These are phyloP conservation scores for Endomychus coccineus DNA, from an alignment of 2,888 invertebrate species.

Conservation along the genomic window DNA sequence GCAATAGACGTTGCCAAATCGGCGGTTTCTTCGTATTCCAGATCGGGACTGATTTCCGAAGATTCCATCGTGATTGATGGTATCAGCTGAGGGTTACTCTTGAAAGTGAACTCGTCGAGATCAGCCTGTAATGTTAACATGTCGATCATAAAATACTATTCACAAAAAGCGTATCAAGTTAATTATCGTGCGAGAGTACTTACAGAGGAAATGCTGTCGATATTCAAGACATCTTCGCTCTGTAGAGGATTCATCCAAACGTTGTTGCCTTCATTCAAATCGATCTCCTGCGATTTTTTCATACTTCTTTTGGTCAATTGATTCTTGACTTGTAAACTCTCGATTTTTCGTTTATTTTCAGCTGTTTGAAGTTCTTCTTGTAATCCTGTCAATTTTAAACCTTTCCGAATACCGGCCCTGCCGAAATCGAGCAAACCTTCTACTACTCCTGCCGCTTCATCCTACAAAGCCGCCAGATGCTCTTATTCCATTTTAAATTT, in stretches of 20 bases:
- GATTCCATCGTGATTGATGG: slow-evolving; percentile 27
- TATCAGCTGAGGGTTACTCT: too few species aligned
- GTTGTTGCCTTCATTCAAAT: too few species aligned
- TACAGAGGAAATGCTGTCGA: too few species aligned
- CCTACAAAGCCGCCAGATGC: slow-evolving; percentile 39
- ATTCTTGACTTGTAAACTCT: not conserved
- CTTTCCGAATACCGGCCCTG: slow-evolving; percentile 54
- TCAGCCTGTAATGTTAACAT: too few species aligned
- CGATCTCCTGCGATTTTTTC: slow-evolving; percentile 30
- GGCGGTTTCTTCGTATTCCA: slow-evolving; percentile 64
- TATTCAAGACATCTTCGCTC: slow-evolving; percentile 24
- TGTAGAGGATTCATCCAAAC: slow-evolving; percentile 40
- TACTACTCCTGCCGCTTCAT: slow-evolving; percentile 58
- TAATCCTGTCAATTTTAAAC: slow-evolving; percentile 52
- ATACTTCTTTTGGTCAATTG: slow-evolving; percentile 11
- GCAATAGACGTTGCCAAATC: slow-evolving; percentile 68
- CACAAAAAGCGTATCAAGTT: too few species aligned
- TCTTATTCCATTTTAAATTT: slow-evolving; percentile 3
- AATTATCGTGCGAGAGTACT: too few species aligned
- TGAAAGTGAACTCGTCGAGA: too few species aligned
- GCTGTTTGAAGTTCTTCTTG: slow-evolving; percentile 40
- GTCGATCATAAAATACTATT: too few species aligned
- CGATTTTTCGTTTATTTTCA: slow-evolving; percentile 4
- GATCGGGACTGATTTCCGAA: slow-evolving; percentile 43
- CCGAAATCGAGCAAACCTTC: slow-evolving; percentile 57